Evolutionary conservation across 2,797 vertebrate genomes (phyloP).

Genomic region (Catharus ustulatus): DNA sequence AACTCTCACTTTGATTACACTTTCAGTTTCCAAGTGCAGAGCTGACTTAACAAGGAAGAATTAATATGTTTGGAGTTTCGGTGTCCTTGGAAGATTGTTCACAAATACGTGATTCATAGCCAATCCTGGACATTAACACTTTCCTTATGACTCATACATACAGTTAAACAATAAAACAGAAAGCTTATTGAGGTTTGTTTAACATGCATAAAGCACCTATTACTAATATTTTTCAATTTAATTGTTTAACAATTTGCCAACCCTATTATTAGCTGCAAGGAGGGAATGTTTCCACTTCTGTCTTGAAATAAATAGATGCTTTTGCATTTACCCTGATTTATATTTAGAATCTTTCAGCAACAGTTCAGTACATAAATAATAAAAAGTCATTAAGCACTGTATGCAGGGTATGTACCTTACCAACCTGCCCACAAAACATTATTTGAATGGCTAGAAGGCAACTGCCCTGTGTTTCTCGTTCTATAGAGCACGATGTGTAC

Average conservation of each 20-base stretch:
- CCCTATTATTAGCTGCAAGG: slow-evolving; percentile 68
- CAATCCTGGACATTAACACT: slow-evolving; percentile 69
- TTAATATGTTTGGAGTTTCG: slow-evolving; percentile 14
- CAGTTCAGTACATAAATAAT: slow-evolving; percentile 15
- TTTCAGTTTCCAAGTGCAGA: slow-evolving; percentile 49
- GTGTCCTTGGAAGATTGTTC: slow-evolving; percentile 60
- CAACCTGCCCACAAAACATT: neutral
- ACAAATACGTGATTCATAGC: slow-evolving; percentile 73
- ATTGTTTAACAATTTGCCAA: slow-evolving; percentile 21
- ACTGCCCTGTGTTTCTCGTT: neutral
- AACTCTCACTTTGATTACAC: slow-evolving; percentile 49
- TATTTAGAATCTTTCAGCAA: slow-evolving; percentile 2
- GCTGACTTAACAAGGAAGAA: neutral
- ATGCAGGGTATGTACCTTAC: neutral
- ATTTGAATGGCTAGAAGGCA: neutral
- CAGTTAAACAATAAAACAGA: slow-evolving; percentile 74
- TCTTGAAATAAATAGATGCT: slow-evolving; percentile 14
- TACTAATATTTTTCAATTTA: slow-evolving; percentile 58
- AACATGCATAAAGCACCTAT: slow-evolving; percentile 43
- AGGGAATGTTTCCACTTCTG: slow-evolving; percentile 49
- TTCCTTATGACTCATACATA: slow-evolving; percentile 72
- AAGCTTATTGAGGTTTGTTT: slow-evolving; percentile 36
- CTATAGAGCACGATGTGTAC: neutral
- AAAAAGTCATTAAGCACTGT: neutral
- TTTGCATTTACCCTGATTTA: slow-evolving; percentile 3